Percentiles rank a stretch among this genome's conserved stretches.
Conservation (phyloP, 2,113 vertebrate species). For the Poeciliopsis retropinna region DNA sequence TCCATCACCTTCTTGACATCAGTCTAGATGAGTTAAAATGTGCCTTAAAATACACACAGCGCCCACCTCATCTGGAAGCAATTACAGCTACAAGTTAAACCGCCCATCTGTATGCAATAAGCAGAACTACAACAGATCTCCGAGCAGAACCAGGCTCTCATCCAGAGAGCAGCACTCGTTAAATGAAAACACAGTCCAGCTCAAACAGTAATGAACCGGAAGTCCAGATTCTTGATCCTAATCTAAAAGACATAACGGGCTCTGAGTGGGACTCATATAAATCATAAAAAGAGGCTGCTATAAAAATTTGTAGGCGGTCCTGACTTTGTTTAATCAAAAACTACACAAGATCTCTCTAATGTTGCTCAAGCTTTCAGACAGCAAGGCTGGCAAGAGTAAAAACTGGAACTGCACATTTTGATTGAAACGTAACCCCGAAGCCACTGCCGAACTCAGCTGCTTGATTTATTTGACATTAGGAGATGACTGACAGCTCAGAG, state of each 20-base stretch:
- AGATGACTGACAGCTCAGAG: slow-evolving; percentile 67
- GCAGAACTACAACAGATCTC: slow-evolving; percentile 62
- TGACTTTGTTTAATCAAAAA: slow-evolving; percentile 36
- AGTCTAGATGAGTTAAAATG: slow-evolving; percentile 56
- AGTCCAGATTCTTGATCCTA: slow-evolving; percentile 46
- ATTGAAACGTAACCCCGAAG: slow-evolving; percentile 44
- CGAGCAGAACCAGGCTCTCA: slow-evolving; percentile 65
- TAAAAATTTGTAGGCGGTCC: slow-evolving; percentile 50
- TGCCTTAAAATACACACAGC: slow-evolving; percentile 64
- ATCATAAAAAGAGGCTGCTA: slow-evolving; percentile 39
- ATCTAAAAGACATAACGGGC: slow-evolving; percentile 50
- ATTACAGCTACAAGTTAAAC: slow-evolving; percentile 70
- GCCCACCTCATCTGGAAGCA: slow-evolving; percentile 68
- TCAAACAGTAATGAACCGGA: slow-evolving; percentile 66
- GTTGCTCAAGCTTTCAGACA: slow-evolving; percentile 38
- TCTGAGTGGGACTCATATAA: slow-evolving; percentile 31
- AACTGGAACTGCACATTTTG: slow-evolving; percentile 43
- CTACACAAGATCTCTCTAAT: slow-evolving; percentile 37
- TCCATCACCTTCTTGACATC: slow-evolving; percentile 27
- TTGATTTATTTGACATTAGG: slow-evolving; percentile 54
- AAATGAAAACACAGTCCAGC: slow-evolving; percentile 63
- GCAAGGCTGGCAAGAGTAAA: slow-evolving; percentile 14
- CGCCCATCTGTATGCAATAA: slow-evolving; percentile 76
- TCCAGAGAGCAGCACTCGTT: slow-evolving; percentile 65
- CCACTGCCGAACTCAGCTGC: slow-evolving; percentile 41